A percentile compares a stretch with the other conserved stretches of the same genome.
Evolutionary conservation across 2,113 vertebrate species (phyloP).

Genomic region (Bostrychus sinensis): DNA sequence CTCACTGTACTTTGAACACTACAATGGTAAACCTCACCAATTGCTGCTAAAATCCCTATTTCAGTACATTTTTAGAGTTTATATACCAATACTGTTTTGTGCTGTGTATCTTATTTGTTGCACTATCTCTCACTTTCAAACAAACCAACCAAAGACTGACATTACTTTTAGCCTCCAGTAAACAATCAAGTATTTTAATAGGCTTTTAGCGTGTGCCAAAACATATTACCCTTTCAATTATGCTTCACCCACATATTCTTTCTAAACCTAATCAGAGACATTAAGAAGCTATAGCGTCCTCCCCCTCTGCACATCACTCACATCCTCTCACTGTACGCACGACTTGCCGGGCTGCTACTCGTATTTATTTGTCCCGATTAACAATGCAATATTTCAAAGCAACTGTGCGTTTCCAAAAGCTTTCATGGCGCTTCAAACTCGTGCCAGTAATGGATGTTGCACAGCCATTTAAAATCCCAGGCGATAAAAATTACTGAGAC

Average conservation of each 20-base stretch:
- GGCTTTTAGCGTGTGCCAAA: conserved; percentile 38
- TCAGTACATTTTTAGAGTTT: too few species aligned
- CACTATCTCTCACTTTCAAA: conserved; percentile 9
- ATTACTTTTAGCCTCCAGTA: conserved; percentile 29
- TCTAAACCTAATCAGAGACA: conserved; percentile 43
- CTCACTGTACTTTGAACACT: too few species aligned
- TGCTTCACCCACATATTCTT: conserved; percentile 39
- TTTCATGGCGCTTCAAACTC: conserved; percentile 41
- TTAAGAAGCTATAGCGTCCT: conserved; percentile 38
- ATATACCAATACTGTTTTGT: too few species aligned
- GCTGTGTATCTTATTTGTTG: not conserved
- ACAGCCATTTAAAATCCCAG: conserved; percentile 55
- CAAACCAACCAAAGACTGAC: conserved; percentile 20
- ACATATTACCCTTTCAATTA: conserved; percentile 55
- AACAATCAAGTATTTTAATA: conserved; percentile 55
- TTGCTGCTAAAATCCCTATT: too few species aligned
- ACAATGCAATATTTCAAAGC: conserved; percentile 44
- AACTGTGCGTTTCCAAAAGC: conserved; percentile 33
- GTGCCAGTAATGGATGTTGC: conserved; percentile 48
- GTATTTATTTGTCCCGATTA: conserved; percentile 58
- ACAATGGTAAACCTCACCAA: too few species aligned
- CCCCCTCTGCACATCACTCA: conserved; percentile 37
- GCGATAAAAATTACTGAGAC: conserved; percentile 58
- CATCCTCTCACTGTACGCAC: conserved; percentile 1
- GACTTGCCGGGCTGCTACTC: conserved; percentile 21